These are phyloP conservation scores for Temnothorax unifasciatus DNA, from an alignment of 2,888 invertebrate species.

Conservation along the genomic window DNA sequence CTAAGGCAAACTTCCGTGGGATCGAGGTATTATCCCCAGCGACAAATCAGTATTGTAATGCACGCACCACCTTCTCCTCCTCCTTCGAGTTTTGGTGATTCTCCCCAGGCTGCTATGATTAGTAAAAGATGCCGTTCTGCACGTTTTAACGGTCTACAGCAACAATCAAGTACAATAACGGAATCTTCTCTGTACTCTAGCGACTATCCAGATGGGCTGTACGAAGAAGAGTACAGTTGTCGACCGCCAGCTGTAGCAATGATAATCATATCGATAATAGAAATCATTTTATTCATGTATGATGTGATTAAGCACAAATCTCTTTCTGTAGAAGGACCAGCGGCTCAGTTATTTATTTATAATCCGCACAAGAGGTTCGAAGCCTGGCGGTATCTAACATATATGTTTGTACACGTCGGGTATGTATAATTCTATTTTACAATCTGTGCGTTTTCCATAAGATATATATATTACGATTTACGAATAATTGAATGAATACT, in stretches of 20 bases:
- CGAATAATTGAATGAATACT: background rate
- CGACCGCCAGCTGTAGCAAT: slow-evolving; percentile 97
- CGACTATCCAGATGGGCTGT: slow-evolving; percentile 90
- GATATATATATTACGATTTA: background rate
- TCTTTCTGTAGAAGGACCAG: slow-evolving; percentile 89
- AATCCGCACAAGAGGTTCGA: slow-evolving; percentile 94
- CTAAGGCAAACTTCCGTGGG: slow-evolving; percentile 48
- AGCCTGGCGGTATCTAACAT: slow-evolving; percentile 97
- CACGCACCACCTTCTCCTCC: slow-evolving; percentile 78
- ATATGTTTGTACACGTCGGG: slow-evolving; percentile 99
- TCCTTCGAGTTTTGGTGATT: slow-evolving; percentile 47
- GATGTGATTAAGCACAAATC: slow-evolving; percentile 79
- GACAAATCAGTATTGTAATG: slow-evolving; percentile 82
- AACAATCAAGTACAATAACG: slow-evolving; percentile 66
- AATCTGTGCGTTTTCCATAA: background rate
- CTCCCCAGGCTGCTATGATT: slow-evolving; percentile 15
- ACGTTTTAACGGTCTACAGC: slow-evolving; percentile 66
- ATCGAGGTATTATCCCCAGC: slow-evolving; percentile 63
- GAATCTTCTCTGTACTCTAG: slow-evolving; percentile 85
- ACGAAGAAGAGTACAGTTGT: slow-evolving; percentile 97
- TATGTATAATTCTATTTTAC: slow-evolving; percentile 85
- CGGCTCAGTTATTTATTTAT: slow-evolving; percentile 94
- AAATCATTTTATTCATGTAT: slow-evolving; percentile 90
- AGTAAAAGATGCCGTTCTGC: slow-evolving; percentile 14
- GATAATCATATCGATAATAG: slow-evolving; percentile 95